Base-by-base conservation (phyloP, 2,888 invertebrate genomes). In the Drosophila nr. fundita region DNA sequence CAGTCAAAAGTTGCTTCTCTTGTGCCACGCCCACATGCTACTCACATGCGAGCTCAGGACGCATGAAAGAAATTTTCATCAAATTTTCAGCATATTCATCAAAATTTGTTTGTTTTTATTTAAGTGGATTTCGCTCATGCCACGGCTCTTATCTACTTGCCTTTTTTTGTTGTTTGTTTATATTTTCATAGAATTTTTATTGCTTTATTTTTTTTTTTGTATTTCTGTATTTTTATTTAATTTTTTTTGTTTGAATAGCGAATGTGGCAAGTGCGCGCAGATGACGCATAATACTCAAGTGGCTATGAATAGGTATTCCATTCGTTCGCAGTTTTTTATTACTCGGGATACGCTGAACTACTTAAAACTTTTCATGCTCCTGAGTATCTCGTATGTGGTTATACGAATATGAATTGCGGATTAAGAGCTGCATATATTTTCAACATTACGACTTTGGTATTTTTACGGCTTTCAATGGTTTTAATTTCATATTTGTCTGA, bases 31-130 rank as follows among this genome's bases (percentile, higher is more conserved):
- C 53, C 49, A 40, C n/a, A 40, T 21, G 21, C 21, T 21, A 42
- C 21, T 32, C 32, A 42, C 21, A 50, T 29, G 24, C 30, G 32
- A 34, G 55, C 48, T 49, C 52, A 55, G 49, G 29, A 29, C 53
- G 52, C 58, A 54, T 40, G 45, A 58, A 40, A 50, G 55, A 75
- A 64, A 80, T 71, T 67, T 78, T 55, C 76, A 67, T 54, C 73
- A 72, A 68, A 83, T 65, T 82, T 87, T 75, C 72, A 70, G 83
- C 89, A 78, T 80, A 78, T 82, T 89, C 89, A 83, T 83, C 89
- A 81, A 76, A 54, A 55, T 61, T 58, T 63, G 42, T 60, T 53
- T 15, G 29, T 57, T 58, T 52, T 57, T 29, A 30, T 59, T 54
- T 52, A 63, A 63, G 50, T 60, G 21, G 45, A 18, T 45, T 68